Percentiles rank a stretch among this genome's conserved stretches.
Evolutionary conservation across 2,797 vertebrate species (phyloP).

Genomic region (Bucorvus abyssinicus): DNA sequence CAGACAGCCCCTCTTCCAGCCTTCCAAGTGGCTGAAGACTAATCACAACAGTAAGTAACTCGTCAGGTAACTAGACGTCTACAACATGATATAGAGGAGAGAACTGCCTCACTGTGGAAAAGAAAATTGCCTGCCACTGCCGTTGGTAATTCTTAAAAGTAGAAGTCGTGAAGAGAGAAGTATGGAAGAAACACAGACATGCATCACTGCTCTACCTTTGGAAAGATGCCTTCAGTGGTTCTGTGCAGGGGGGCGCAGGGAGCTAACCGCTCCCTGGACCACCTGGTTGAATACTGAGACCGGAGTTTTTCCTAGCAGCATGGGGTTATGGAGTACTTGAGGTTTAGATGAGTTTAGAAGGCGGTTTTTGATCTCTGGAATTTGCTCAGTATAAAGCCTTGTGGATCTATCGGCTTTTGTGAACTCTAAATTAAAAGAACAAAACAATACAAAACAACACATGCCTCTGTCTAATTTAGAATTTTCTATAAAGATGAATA

Average conservation of each 20-base stretch:
- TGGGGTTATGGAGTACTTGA: neutral
- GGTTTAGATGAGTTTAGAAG: neutral
- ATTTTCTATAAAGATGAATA: neutral
- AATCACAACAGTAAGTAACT: neutral
- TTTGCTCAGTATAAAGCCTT: neutral
- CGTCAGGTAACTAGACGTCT: neutral
- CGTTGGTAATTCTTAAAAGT: neutral
- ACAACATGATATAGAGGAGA: neutral
- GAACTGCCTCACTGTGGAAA: neutral
- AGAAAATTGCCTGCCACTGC: neutral
- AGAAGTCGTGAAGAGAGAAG: neutral
- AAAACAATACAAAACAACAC: neutral
- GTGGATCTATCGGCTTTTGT: neutral
- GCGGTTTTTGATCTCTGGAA: neutral
- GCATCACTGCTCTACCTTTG: neutral
- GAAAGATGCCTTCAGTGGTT: neutral
- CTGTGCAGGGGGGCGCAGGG: neutral
- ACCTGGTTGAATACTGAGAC: neutral
- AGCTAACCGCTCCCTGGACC: neutral
- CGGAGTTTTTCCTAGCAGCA: neutral
- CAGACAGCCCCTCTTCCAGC: neutral
- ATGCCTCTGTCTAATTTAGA: neutral
- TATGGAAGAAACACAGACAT: neutral
- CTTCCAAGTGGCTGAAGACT: neutral
- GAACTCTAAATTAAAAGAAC: constrained; percentile 1